phyloP scores from a whole-genome alignment of 2,797 vertebrate genomes.

The Cossypha caffra region DNA sequence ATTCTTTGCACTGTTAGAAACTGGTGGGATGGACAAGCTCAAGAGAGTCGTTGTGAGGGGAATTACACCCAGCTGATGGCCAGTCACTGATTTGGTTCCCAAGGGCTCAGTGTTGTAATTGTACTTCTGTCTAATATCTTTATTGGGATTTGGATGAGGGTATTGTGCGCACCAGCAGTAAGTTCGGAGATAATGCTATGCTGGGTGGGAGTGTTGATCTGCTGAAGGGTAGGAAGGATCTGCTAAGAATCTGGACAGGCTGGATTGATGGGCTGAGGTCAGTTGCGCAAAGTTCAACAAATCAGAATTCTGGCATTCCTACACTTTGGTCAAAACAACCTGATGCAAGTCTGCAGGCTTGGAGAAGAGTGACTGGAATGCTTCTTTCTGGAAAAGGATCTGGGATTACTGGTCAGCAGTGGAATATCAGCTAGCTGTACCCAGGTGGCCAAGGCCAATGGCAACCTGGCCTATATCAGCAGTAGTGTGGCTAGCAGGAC shows the following conservation, averaged over 20 bases:
- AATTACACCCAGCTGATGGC: neutral
- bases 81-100: neutral
- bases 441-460: neutral
- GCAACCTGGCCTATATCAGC: neutral
- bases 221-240: neutral
- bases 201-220: neutral
- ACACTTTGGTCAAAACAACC: neutral
- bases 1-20: neutral
- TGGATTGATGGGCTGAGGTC: neutral
- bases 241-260: neutral
- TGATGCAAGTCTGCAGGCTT: neutral
- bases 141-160: neutral
- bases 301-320: neutral
- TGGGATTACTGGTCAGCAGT: neutral
- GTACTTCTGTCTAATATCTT: neutral
- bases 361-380: neutral
- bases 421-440: neutral
- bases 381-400: neutral
- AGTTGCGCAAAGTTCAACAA: neutral
- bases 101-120: neutral
- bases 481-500: neutral
- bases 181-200: neutral
- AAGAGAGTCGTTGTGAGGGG: neutral
- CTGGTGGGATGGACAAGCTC: neutral
- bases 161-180: neutral